phyloP scores from a whole-genome alignment of 2,888 invertebrate genomes.

The Bimastos eiseni region DNA sequence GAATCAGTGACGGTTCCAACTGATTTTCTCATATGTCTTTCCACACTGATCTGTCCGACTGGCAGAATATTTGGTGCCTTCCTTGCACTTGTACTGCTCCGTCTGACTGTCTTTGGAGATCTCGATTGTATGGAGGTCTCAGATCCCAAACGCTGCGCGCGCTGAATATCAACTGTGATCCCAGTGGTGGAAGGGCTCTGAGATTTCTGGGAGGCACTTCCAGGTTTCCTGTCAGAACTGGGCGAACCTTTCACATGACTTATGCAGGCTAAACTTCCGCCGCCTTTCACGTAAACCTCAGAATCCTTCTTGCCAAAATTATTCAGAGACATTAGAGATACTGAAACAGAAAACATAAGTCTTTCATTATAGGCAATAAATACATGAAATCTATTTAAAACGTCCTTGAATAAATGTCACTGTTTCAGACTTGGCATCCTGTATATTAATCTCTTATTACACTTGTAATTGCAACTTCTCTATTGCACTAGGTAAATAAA shows the following conservation, averaged over 20 bases:
- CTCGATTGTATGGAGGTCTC: background rate
- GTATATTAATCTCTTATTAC: too few relatives aligned
- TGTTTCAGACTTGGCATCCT: too few relatives aligned
- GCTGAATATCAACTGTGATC: background rate
- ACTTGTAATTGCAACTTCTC: too few relatives aligned
- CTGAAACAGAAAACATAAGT: background rate
- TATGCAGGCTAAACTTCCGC: background rate
- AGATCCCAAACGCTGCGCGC: background rate
- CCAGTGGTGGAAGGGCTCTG: background rate
- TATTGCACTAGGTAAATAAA: too few relatives aligned
- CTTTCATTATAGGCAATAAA: background rate
- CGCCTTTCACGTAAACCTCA: background rate
- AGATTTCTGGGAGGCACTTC: background rate
- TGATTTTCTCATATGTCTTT: background rate
- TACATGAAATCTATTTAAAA: background rate
- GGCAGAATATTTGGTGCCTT: background rate
- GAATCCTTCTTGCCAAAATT: constrained; percentile 2
- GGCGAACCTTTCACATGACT: background rate
- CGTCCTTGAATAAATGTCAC: background rate
- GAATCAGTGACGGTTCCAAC: background rate
- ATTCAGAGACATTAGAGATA: background rate
- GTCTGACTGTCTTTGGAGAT: background rate
- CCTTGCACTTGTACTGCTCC: background rate
- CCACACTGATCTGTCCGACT: background rate
- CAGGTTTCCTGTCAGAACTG: background rate